A percentile compares a stretch with the other conserved stretches of the same genome.
Evolutionary conservation across 2,113 vertebrate species (phyloP).

Genomic region (Euleptes europaea): DNA sequence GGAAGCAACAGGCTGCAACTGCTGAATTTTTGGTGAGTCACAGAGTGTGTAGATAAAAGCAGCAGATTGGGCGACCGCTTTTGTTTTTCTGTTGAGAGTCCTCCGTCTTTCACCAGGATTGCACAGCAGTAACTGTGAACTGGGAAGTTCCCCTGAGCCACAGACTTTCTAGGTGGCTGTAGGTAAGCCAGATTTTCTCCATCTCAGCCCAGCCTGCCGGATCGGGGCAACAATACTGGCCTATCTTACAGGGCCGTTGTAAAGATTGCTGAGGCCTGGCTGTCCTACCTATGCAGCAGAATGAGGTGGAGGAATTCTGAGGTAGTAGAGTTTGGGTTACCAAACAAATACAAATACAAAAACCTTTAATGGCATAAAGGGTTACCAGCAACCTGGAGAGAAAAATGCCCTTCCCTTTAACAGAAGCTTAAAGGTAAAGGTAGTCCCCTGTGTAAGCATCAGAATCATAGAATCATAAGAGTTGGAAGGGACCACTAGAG

Average conservation of each 20-base stretch:
- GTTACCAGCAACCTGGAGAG: no score
- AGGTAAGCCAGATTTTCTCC: not conserved
- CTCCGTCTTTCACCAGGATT: not conserved
- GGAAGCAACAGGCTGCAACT: conserved; percentile 17
- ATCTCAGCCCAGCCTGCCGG: not conserved
- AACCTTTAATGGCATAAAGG: no score
- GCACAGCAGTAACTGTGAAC: not conserved
- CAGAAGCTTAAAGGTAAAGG: no score
- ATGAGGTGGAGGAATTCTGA: no score
- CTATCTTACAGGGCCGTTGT: not conserved
- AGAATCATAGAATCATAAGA: no score
- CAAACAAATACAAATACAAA: no score
- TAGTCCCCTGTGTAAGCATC: no score
- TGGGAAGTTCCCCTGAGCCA: not conserved
- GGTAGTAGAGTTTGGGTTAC: no score
- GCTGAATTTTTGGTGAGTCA: conserved; percentile 52
- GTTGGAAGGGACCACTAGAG: no score
- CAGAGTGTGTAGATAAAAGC: not conserved
- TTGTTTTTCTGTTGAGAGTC: not conserved
- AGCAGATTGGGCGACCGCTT: no score
- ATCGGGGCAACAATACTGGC: not conserved
- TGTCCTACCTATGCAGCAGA: no score
- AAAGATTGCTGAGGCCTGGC: not conserved
- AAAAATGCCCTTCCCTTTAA: no score
- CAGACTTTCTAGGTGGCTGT: not conserved